Percentiles rank a stretch among this genome's conserved stretches.
Evolutionary conservation across 2,797 vertebrate genomes (phyloP).

Genomic region (Chelidonichthys spinosus): DNA sequence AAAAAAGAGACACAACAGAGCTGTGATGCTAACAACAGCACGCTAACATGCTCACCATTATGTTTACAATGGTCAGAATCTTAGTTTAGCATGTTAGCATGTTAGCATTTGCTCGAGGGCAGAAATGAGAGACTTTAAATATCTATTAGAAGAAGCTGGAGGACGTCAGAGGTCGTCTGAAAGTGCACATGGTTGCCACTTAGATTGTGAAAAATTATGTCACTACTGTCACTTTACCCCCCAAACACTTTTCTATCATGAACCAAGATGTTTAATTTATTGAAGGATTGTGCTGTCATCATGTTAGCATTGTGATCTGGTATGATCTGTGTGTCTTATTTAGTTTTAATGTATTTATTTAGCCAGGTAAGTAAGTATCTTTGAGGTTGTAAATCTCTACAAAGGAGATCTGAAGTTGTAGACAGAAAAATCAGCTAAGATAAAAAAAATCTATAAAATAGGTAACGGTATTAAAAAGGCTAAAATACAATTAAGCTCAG

Average conservation of each 20-base stretch:
- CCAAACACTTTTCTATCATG: background rate
- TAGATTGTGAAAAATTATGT: background rate
- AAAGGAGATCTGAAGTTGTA: background rate
- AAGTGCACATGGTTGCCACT: background rate
- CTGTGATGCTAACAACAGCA: background rate
- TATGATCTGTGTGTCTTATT: background rate
- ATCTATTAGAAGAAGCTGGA: background rate
- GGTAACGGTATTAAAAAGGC: background rate
- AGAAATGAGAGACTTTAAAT: background rate
- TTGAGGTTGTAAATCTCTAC: background rate
- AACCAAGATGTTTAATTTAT: conserved; percentile 13
- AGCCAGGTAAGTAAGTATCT: background rate
- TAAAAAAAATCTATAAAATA: background rate
- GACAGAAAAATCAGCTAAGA: background rate
- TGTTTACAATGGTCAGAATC: background rate
- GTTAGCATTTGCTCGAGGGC: background rate
- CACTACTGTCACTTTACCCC: conserved; percentile 19
- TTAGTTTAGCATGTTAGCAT: background rate
- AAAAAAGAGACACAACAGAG: too few relatives aligned
- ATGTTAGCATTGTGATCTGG: background rate
- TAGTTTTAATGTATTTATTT: background rate
- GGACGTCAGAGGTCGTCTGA: background rate
- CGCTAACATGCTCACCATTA: background rate
- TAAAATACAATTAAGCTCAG: background rate
- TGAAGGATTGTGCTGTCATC: background rate